Evolutionary conservation across 2,888 invertebrate species (phyloP).

Genomic region (Charanyca ferruginea): DNA sequence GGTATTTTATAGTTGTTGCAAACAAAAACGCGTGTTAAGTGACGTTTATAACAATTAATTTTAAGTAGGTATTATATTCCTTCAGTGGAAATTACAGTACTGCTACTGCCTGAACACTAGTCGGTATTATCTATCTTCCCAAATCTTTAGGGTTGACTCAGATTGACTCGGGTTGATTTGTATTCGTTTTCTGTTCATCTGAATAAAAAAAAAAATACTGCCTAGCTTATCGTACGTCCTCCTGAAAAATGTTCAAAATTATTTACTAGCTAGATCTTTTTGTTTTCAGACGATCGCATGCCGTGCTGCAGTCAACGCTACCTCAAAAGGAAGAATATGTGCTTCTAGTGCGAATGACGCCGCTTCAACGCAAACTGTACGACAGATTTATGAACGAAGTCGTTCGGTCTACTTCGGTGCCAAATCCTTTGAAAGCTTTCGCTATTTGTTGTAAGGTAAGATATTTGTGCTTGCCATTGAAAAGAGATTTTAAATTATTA

Average conservation of each 20-base stretch:
- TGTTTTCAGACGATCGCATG: conserved; percentile 95
- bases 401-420: conserved; percentile 95
- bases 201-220: not conserved
- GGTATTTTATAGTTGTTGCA: too few species aligned
- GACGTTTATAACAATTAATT: too few species aligned
- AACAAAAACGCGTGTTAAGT: too few species aligned
- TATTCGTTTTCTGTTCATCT: too few species aligned
- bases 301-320: conserved; percentile 97
- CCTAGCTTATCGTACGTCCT: too few species aligned
- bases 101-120: not conserved
- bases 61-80: too few species aligned
- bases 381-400: conserved; percentile 98
- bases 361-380: conserved; percentile 97
- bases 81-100: too few species aligned
- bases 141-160: too few species aligned
- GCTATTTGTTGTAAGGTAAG: conserved; percentile 98
- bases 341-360: conserved; percentile 96
- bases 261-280: not conserved
- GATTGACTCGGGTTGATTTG: too few species aligned
- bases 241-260: too few species aligned
- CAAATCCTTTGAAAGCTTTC: conserved; percentile 99
- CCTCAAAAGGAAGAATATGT: conserved; percentile 99
- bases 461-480: not conserved
- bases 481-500: not conserved
- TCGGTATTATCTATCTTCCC: not conserved